Evolutionary conservation across 2,888 invertebrate species (phyloP).

Genomic region (Carcina quercana): DNA sequence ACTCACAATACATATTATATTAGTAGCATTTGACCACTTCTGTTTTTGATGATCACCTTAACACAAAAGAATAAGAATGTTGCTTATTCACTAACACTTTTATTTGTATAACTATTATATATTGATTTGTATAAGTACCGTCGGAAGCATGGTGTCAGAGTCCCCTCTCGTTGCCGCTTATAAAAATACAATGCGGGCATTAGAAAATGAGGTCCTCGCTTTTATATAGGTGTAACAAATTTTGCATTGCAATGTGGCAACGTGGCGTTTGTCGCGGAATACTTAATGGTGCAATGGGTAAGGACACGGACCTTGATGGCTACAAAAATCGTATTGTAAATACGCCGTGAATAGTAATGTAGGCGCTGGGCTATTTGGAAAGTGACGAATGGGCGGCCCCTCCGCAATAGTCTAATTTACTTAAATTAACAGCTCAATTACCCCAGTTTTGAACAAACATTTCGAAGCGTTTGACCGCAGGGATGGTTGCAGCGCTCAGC

Average conservation of each 20-base stretch:
- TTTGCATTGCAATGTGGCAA: conserved; percentile 70
- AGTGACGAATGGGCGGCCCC: conserved; percentile 42
- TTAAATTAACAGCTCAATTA: background rate
- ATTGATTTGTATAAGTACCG: conserved; percentile 37
- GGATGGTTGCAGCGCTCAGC: too few species aligned
- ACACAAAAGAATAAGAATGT: too few species aligned
- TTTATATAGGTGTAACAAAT: conserved; percentile 74
- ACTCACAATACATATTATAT: too few species aligned
- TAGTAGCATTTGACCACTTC: too few species aligned
- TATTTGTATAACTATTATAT: too few species aligned
- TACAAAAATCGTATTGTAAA: conserved; percentile 67
- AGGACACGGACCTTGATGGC: conserved; percentile 68
- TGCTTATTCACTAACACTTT: too few species aligned
- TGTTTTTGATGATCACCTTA: too few species aligned
- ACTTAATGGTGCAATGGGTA: conserved; percentile 67
- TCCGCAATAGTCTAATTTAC: background rate
- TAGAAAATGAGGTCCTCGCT: conserved; percentile 60
- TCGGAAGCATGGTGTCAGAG: conserved; percentile 42
- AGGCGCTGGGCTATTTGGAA: conserved; percentile 51
- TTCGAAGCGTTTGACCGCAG: too few species aligned
- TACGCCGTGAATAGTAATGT: conserved; percentile 67
- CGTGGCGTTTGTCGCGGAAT: conserved; percentile 57
- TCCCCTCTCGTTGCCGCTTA: conserved; percentile 44
- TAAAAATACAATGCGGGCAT: conserved; percentile 60
- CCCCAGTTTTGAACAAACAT: too few species aligned